A percentile compares a stretch with the other conserved stretches of the same genome.
Conservation (phyloP, 1,140 invertebrate genomes). For the Epicauta chinensis region DNA sequence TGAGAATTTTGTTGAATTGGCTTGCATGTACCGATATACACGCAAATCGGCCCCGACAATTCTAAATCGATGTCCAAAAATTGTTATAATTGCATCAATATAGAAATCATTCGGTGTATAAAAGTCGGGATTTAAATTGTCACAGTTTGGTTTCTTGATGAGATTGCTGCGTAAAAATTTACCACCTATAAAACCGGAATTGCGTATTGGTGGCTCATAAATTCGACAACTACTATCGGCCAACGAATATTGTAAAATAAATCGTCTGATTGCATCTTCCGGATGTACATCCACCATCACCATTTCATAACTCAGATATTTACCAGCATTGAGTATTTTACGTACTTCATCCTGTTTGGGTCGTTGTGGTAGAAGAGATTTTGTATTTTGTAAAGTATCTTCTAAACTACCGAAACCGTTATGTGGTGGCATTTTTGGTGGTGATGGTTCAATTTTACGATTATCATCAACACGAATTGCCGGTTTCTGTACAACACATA, state of each 20-base stretch:
- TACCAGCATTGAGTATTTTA: conserved; percentile 55
- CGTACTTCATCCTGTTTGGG: conserved; percentile 62
- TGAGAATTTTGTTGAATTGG: conserved; percentile 62
- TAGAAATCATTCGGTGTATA: conserved; percentile 62
- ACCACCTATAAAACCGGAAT: conserved; percentile 63
- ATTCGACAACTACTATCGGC: conserved; percentile 57
- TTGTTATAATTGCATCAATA: conserved; percentile 56
- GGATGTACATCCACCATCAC: conserved; percentile 60
- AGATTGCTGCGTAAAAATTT: conserved; percentile 62
- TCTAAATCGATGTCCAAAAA: conserved; percentile 60
- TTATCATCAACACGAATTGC: conserved; percentile 23
- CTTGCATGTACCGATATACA: conserved; percentile 62
- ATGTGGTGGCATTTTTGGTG: conserved; percentile 51
- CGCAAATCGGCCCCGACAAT: conserved; percentile 61
- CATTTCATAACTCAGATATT: conserved; percentile 54
- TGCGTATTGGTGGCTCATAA: conserved; percentile 52
- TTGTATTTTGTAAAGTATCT: conserved; percentile 64
- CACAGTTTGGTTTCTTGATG: conserved; percentile 60
- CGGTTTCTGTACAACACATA: conserved; percentile 37
- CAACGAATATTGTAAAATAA: conserved; percentile 61
- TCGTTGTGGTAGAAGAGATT: conserved; percentile 59
- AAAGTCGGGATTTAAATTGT: conserved; percentile 54
- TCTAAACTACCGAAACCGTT: conserved; percentile 67
- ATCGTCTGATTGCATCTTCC: conserved; percentile 57
- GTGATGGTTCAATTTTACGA: conserved; percentile 10